These are phyloP conservation scores for Drosophila yooni DNA, from an alignment of 2,888 invertebrate genomes.

Conservation along the genomic window DNA sequence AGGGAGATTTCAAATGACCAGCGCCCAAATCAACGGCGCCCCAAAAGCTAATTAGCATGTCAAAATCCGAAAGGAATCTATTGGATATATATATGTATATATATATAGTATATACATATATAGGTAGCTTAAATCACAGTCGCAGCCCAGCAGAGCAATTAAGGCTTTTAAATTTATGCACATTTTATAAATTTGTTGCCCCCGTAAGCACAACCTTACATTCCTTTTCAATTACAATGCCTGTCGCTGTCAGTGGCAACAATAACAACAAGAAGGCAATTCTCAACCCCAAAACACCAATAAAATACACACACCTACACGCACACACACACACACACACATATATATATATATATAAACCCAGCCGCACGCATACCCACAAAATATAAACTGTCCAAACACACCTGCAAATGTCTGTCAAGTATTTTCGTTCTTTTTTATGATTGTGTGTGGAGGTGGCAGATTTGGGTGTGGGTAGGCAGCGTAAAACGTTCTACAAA, in stretches of 20 bases:
- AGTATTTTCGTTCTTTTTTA: conserved; percentile 35
- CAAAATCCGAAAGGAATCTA: conserved; percentile 40
- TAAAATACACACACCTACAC: conserved; percentile 17
- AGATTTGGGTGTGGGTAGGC: conserved; percentile 4
- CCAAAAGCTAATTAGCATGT: conserved; percentile 68
- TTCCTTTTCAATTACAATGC: conserved; percentile 75
- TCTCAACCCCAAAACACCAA: conserved; percentile 32
- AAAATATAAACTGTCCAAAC: conserved; percentile 50
- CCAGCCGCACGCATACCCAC: conserved; percentile 10
- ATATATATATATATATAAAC: background rate
- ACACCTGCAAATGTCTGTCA: conserved; percentile 73
- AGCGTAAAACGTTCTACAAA: conserved; percentile 70
- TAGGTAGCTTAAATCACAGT: conserved; percentile 30
- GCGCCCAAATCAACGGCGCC: conserved; percentile 35
- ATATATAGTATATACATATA: background rate
- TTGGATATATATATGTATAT: conserved; percentile 4
- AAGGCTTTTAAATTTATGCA: conserved; percentile 68
- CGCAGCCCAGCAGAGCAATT: conserved; percentile 44
- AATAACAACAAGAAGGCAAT: conserved; percentile 32
- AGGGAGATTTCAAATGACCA: conserved; percentile 27
- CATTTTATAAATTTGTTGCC: conserved; percentile 55
- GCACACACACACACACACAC: conserved; percentile 14
- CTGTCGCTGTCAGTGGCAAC: conserved; percentile 60
- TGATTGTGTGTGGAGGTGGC: conserved; percentile 5
- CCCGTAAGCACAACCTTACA: conserved; percentile 44